Base-by-base conservation (phyloP, 2,113 vertebrate genomes). In the Cynocephalus volans region DNA sequence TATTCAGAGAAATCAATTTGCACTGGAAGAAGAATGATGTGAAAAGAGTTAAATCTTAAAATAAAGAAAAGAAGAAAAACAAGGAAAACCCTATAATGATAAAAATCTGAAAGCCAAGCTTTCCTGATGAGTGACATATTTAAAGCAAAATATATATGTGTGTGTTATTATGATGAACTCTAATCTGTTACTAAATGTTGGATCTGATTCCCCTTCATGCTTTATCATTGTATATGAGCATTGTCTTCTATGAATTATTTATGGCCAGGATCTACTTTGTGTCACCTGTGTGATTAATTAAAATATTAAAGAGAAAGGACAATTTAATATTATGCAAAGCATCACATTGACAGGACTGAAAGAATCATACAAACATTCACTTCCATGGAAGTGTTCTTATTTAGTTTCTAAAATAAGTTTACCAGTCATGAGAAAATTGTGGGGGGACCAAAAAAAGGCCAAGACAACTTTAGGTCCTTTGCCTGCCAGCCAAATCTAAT, bases 341-440 rank as follows among this genome's bases (percentile, higher is more conserved):
- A 86, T 88, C 79, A 97, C 10, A 12, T 84, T 72, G 89, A 62
- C 5, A 97, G 2, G 11, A 3, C 45, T 88, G 13, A 95, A 84
- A 81, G 7, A 95, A 77, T 88, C 18, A 65, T 93, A 56, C 9
- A 56, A 79, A 93, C 33, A 65, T 60, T 95, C 11, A 52, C 87
- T 88, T 94, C 41, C 45, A 28, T n/a, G 33, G 3, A 85, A 69
- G n/a, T 19, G 31, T 67, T 89, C 54, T 94, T 92, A 90, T 72
- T 91, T 93, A 31, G 82, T 85, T 94, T 73, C 3, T 95, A 97
- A 77, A 94, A 48, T 73, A 97, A 80, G 14, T 73, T 96, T 95
- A 60, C 48, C 48, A 85, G 5, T 88, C 85, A 86, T 6, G 69
- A 67, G 82, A 79, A 85, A 81, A 72, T 90, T 69, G 41, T 9